Base-by-base conservation (phyloP, 2,888 invertebrate species). In the Euphydryas editha region DNA sequence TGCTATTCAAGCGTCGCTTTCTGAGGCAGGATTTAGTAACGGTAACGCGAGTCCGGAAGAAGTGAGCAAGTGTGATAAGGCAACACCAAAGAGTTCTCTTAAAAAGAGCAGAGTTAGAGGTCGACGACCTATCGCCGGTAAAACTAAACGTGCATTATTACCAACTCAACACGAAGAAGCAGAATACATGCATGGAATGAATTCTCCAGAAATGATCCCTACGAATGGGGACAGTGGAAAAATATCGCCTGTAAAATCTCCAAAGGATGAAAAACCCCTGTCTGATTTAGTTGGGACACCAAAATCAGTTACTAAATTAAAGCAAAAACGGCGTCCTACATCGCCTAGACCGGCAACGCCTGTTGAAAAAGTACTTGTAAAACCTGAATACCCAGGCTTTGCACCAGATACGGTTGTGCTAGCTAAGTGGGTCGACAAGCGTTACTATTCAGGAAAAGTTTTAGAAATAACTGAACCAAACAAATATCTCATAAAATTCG, bases 361-460 rank as follows among this genome's bases (percentile, higher is more conserved):
- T 0, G 90, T 92, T 0, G 92, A 91, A 60, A 92, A 90, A 36
- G 69, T 78, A 10, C 63, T 77, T 0, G 67, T 86, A 0, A 92
- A 92, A 66, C 69, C 76, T 0, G 92, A 92, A 69, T 91, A 88
- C 54, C 83, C 87, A 5, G 91, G 90, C 0, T 85, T 78, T 65
- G 77, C 88, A 0, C 88, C 89, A 0, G 92, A 92, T 6, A 93
- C 93, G 0, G 87, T 88, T 0, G 95, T 95, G 0, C 88, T 95
- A 72, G 95, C 95, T 0, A 94, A 94, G 80, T 95, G 95, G 95
- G 93, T 94, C 0, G 95, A 95, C 77, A 95, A 94, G 75, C 93
- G 94, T 68, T 95, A 95, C 73, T 95, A 95, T 74, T 94, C 95
- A 0, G 95, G 95, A 0, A 93, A 85, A 78, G 94, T 95, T 0